Evolutionary conservation across 1,140 invertebrate genomes (phyloP), one percentile per base, ranked within the genome.

Genomic region (Episyrphus balteatus): DNA sequence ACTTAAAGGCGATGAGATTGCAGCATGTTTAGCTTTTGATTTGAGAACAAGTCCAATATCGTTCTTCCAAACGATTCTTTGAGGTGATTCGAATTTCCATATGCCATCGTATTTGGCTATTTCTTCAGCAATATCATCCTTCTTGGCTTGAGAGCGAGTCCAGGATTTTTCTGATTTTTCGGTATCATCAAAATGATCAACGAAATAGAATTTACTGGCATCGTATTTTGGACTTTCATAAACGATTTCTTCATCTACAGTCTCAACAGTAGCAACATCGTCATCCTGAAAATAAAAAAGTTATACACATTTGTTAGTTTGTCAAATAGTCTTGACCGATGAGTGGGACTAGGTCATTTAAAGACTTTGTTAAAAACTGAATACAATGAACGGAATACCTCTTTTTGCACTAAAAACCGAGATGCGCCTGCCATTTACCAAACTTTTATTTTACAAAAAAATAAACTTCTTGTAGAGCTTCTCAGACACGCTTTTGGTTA

Each of bases 1-100:
- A 41, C 75, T 73, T 8, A 99, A 71, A 32, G 79, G 73, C n/a
- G 86, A 74, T 13, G 94, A 77, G 56, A 99, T 92, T 7, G 96
- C 96, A 44, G 95, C 87, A 73, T 98, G 96, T 61, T 93, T 92
- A 8, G 94, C 95, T 74, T 94, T 93, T 0, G 90, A 90, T 69
- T 92, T 93, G 9, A 98, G 71, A 15, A 97, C 86, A 43, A 99
- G 71, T 40, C 92, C 93, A 55, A 83, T 69, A 69, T 99, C 94
- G 41, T 86, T 84, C 26, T 79, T 75, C 48, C 97, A 75, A 3
- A 84, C 77, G 58, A 84, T 81, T 56, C 81, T 78, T 37, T 78
- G 72, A 15, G 92, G 81, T 44, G 80, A 68, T 67, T 94, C 92
- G n/a, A 96, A 72, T 46, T 71, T 70, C 80, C 80, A 81, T 59